Percentiles rank a stretch among this genome's conserved stretches.
Evolutionary conservation across 2,113 vertebrate species (phyloP).

Genomic region (Ptilonorhynchus violaceus): DNA sequence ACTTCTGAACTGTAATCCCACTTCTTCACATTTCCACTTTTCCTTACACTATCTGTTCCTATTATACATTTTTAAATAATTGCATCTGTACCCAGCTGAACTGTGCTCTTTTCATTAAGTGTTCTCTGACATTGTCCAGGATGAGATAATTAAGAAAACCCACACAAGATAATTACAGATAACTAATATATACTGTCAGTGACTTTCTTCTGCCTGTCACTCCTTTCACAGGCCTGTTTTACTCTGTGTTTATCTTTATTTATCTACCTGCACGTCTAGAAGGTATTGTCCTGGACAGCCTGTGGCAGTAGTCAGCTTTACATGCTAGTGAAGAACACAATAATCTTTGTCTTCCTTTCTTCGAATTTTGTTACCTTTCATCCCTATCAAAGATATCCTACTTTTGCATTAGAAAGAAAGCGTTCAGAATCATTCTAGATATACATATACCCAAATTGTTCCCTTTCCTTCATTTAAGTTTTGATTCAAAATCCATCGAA

Average conservation of each 20-base stretch:
- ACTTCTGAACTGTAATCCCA: neutral
- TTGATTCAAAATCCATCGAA: neutral
- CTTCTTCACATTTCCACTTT: neutral
- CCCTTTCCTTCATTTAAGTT: neutral
- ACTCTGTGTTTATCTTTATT: neutral
- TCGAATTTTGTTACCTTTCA: neutral
- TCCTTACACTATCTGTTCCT: neutral
- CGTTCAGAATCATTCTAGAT: neutral
- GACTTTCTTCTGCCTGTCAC: neutral
- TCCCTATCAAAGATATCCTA: fast-evolving
- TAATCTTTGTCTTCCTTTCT: neutral
- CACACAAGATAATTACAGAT: neutral
- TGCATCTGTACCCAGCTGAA: neutral
- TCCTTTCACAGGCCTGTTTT: neutral
- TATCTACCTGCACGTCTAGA: neutral
- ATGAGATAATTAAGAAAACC: neutral
- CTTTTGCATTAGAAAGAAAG: neutral
- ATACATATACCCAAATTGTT: neutral
- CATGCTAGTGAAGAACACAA: neutral
- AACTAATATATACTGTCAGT: neutral
- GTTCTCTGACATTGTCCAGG: neutral
- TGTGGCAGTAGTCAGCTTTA: neutral
- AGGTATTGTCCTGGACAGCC: neutral
- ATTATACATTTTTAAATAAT: neutral
- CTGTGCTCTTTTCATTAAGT: neutral